Evolutionary conservation across 2,797 vertebrate species (phyloP).

Genomic region (Myotis pilosus): DNA sequence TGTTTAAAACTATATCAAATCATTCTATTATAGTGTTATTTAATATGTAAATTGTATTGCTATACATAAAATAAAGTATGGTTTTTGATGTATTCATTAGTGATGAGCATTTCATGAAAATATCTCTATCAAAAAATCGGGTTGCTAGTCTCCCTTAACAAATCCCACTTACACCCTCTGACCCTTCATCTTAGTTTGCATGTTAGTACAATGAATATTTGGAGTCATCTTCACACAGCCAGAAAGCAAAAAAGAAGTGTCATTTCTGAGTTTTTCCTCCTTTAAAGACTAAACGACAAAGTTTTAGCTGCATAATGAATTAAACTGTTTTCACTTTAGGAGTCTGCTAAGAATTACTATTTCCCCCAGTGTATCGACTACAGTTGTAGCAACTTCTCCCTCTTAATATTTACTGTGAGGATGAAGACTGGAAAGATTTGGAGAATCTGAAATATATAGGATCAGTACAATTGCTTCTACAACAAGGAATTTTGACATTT

Average conservation of each 20-base stretch:
- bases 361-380: neutral
- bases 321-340: neutral
- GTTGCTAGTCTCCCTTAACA: neutral
- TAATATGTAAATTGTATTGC: constrained; percentile 99
- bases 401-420: neutral
- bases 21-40: constrained; percentile 99
- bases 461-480: neutral
- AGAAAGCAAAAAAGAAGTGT: neutral
- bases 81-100: constrained; percentile 95
- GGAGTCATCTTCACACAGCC: neutral
- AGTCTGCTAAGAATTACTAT: neutral
- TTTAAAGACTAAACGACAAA: neutral
- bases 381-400: neutral
- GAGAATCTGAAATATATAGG: neutral
- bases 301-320: neutral
- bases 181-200: neutral
- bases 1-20: constrained; percentile 95
- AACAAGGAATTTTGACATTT: neutral
- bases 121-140: neutral
- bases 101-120: constrained; percentile 60
- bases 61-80: constrained; percentile 99
- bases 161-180: neutral
- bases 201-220: neutral
- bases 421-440: neutral
- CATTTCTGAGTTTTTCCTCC: neutral